A percentile compares a stretch with the other conserved stretches of the same genome.
phyloP scores from a whole-genome alignment of 2,888 invertebrate genomes.

The Pegoplata infirma region DNA sequence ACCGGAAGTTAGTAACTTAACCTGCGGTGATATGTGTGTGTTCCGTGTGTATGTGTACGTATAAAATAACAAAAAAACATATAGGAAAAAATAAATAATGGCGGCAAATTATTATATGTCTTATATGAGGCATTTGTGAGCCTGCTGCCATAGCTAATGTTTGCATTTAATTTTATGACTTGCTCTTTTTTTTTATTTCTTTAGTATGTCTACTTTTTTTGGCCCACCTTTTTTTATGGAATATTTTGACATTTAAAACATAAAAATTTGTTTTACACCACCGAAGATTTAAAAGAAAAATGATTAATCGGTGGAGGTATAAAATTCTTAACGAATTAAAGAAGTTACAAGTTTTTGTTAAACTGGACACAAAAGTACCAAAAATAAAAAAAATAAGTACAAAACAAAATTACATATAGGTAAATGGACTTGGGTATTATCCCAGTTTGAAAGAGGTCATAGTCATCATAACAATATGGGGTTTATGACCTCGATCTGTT shows the following conservation, averaged over 20 bases:
- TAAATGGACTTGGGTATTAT: too few relatives aligned
- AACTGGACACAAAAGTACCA: too few relatives aligned
- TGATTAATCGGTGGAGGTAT: background rate
- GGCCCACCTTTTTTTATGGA: background rate
- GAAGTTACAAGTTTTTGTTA: too few relatives aligned
- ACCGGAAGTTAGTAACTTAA: constrained; percentile 50
- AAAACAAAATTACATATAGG: too few relatives aligned
- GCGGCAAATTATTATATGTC: constrained; percentile 50
- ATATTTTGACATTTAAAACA: background rate
- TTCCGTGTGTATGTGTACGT: constrained; percentile 4
- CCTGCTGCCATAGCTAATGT: constrained; percentile 50
- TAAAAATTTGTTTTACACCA: background rate
- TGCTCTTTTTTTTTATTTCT: constrained; percentile 11
- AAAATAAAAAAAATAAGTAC: too few relatives aligned
- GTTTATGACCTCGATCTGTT: too few relatives aligned
- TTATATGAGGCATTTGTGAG: constrained; percentile 50
- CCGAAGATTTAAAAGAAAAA: background rate
- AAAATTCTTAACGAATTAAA: too few relatives aligned
- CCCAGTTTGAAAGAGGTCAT: too few relatives aligned
- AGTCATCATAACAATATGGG: too few relatives aligned
- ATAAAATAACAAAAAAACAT: background rate
- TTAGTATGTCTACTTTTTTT: background rate
- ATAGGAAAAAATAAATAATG: constrained; percentile 47
- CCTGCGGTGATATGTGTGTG: constrained; percentile 10
- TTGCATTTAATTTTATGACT: constrained; percentile 57